Evolutionary conservation across 2,113 vertebrate genomes (phyloP).

Genomic region (Excalfactoria chinensis): DNA sequence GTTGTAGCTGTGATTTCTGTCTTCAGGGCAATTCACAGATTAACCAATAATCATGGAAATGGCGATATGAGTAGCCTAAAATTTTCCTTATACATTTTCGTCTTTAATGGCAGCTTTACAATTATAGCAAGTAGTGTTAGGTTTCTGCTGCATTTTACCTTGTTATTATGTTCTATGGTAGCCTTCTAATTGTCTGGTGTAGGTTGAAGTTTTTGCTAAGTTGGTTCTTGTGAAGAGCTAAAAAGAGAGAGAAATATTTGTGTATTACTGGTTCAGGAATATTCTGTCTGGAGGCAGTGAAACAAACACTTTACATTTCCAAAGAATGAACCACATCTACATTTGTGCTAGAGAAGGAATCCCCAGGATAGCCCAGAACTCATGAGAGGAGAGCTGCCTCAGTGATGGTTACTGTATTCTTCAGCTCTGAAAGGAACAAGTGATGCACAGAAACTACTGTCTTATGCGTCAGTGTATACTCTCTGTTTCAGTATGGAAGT

Average conservation of each 20-base stretch:
- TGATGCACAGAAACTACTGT: not conserved
- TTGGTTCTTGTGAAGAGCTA: not conserved
- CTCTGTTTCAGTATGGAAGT: not conserved
- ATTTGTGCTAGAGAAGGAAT: not conserved
- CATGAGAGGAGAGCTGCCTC: not conserved
- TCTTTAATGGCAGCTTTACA: not conserved
- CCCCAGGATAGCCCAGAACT: not conserved
- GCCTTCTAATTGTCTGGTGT: not conserved
- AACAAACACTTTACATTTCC: constrained; percentile 36
- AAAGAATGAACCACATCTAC: not conserved
- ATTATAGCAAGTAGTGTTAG: not conserved
- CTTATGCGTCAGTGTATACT: not conserved
- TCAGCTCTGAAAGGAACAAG: not conserved
- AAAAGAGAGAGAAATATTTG: constrained; percentile 15
- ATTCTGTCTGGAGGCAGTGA: not conserved
- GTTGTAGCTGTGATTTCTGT: not conserved
- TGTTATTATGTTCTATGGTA: not conserved
- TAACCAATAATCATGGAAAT: not conserved
- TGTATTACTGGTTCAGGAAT: not conserved
- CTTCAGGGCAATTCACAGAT: not conserved
- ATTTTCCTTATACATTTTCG: not conserved
- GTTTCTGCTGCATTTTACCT: not conserved
- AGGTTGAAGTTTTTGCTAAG: not conserved
- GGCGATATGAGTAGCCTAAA: not conserved
- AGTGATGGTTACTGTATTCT: not conserved